Percentiles rank a stretch among this genome's conserved stretches.
Conservation (phyloP, 2,888 invertebrate species). For the Ganaspis brasiliensis region DNA sequence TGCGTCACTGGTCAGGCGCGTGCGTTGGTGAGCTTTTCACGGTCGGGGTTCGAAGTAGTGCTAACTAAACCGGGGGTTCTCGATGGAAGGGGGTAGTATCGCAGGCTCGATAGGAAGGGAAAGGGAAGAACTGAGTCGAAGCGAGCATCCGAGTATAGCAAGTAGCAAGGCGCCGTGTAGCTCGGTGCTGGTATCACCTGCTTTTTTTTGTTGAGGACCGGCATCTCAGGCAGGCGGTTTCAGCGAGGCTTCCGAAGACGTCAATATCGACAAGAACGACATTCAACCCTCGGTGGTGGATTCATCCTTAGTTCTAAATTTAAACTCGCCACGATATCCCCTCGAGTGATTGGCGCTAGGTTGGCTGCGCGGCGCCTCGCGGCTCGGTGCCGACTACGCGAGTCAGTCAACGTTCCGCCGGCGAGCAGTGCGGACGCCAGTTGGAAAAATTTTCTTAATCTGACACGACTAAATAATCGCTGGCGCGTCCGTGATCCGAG, state of each 20-base stretch:
- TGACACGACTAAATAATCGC: conserved; percentile 36
- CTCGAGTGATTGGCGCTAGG: conserved; percentile 55
- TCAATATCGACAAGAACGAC: conserved; percentile 37
- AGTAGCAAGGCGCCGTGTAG: not conserved
- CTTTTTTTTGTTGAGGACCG: not conserved
- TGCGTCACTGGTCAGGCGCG: conserved; percentile 55
- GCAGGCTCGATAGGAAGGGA: conserved; percentile 3
- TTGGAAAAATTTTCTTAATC: conserved; percentile 31
- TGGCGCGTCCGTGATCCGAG: conserved; percentile 55
- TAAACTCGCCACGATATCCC: conserved; percentile 58
- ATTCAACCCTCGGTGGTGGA: conserved; percentile 50
- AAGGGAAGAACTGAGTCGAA: conserved; percentile 10
- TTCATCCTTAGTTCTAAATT: conserved; percentile 62
- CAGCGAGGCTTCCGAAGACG: conserved; percentile 2
- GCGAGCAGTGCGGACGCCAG: conserved; percentile 74
- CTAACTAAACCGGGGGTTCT: not conserved
- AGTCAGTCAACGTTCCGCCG: conserved; percentile 80
- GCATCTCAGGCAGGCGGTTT: not conserved
- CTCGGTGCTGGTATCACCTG: conserved; percentile 19
- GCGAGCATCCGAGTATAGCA: not conserved
- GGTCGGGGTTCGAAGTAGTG: conserved; percentile 26
- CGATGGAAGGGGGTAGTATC: not conserved
- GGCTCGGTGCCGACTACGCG: conserved; percentile 73
- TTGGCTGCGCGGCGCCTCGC: conserved; percentile 67
- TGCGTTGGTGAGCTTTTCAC: conserved; percentile 38